Percentiles rank a stretch among this genome's conserved stretches.
Conservation (phyloP, 2,797 vertebrate genomes). For the Anguilla obscura region DNA sequence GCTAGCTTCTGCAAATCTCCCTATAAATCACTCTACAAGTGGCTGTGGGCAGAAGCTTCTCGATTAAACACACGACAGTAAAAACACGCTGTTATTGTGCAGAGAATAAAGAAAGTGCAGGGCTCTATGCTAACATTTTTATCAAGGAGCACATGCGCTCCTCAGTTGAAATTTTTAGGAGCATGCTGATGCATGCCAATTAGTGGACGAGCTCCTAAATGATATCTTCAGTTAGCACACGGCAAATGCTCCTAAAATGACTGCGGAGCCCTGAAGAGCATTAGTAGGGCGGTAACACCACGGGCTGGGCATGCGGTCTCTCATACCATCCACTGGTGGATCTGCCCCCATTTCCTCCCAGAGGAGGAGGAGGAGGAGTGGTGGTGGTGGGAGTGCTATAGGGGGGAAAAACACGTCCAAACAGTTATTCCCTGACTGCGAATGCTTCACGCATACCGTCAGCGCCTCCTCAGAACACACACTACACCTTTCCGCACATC, state of each 20-base stretch:
- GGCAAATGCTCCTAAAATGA: background rate
- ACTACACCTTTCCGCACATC: background rate
- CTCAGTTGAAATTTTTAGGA: too few relatives aligned
- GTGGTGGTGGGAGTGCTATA: conserved; percentile 82
- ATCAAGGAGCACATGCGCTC: too few relatives aligned
- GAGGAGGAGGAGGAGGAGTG: conserved; percentile 74
- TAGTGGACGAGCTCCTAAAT: too few relatives aligned
- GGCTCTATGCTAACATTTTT: too few relatives aligned
- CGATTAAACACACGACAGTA: background rate
- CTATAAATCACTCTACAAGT: background rate
- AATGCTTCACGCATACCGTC: background rate
- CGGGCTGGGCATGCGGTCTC: conserved; percentile 61
- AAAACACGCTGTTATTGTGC: background rate
- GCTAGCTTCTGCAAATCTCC: background rate
- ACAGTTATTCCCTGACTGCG: background rate
- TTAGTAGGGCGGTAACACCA: conserved; percentile 44
- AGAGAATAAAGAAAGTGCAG: background rate
- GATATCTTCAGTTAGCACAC: too few relatives aligned
- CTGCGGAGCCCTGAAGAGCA: conserved; percentile 46
- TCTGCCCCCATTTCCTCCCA: conserved; percentile 94
- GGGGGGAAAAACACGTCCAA: conserved; percentile 25
- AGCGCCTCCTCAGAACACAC: background rate
- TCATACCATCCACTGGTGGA: conserved; percentile 99
- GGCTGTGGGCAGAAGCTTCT: background rate
- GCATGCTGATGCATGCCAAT: too few relatives aligned